Base-by-base conservation (phyloP, 1,140 invertebrate genomes). In the Orius insidiosus region DNA sequence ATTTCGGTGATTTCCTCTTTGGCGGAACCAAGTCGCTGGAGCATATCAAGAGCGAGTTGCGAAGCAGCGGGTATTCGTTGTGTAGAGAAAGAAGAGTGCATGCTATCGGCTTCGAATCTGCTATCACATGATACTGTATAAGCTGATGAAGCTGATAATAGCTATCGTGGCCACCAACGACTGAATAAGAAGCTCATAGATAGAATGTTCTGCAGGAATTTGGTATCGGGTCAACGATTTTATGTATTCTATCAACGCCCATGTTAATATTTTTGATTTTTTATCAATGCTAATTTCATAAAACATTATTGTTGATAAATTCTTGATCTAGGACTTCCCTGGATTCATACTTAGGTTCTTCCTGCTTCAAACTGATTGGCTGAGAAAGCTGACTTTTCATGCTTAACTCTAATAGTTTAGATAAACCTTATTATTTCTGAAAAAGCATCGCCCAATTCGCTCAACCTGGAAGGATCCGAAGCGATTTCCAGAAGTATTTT, bases 1-100 rank as follows among this genome's bases (percentile, higher is more conserved):
- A 85, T 76, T 65, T 85, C 80, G 47, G 79, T 71, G 50, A 84
- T 84, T 62, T 92, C 85, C 64, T 92, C 85, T 60, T 72, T 68
- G 3, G 83, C 86, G 49, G 74, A 71, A n/a, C 60, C 62, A 14
- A 96, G 65, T 53, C 90, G 71, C 60, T 81, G 79, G 38, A 97
- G 65, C 92, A 97, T 96, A 61, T 97, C 92, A 11, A 96, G 64
- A 7, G 90, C 89, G 33, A 96, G 65, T 61, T 96, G 92, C 55
- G 80, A 77, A 14, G 88, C 85, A 16, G 86, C 34, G 81, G 75
- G 65, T 93, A 85, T 10, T 83, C 64, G 60, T 80, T 82, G 53
- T 88, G 85, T 35, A 96, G 66, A 8, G 89, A 89, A 6, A 97
- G 65, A 55, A 97, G 66, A 51, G 90, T 69, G 63, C 90, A 95